phyloP scores from a whole-genome alignment of 2,113 vertebrate genomes.

The Gobio gobio region DNA sequence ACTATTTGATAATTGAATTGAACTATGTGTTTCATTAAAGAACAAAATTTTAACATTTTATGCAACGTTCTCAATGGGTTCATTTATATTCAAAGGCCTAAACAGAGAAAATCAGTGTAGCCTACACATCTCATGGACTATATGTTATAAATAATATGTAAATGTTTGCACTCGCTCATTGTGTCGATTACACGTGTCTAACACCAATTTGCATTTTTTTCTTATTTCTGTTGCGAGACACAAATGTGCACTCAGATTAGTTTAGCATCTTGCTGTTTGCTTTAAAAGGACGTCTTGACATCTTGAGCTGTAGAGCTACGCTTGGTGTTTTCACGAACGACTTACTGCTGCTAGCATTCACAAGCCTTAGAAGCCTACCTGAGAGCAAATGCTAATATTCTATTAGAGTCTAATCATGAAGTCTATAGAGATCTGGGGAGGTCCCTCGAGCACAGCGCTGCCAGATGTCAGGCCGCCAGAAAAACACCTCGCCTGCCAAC shows the following conservation, averaged over 20 bases:
- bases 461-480: conserved; percentile 84
- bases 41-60: conserved; percentile 88
- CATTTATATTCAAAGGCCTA: conserved; percentile 56
- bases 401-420: conserved; percentile 86
- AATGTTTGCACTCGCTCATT: not conserved
- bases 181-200: not conserved
- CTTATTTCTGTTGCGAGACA: not conserved
- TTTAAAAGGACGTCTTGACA: conserved; percentile 12
- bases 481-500: conserved; percentile 82
- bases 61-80: conserved; percentile 76
- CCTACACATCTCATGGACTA: not conserved
- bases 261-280: conserved; percentile 2
- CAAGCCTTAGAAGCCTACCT: conserved; percentile 77
- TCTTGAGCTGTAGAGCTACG: conserved; percentile 27
- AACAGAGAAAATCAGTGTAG: not conserved
- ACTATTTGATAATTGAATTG: conserved; percentile 92
- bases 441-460: conserved; percentile 81
- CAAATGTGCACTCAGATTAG: not conserved
- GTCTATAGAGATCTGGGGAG: conserved; percentile 81
- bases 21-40: conserved; percentile 96
- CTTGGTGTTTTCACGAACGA: conserved; percentile 60
- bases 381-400: conserved; percentile 87
- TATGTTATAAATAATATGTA: not conserved
- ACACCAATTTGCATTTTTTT: not conserved
- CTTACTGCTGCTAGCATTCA: conserved; percentile 74